Conservation (phyloP, 2,113 vertebrate genomes). For the Empidonax alnorum region DNA sequence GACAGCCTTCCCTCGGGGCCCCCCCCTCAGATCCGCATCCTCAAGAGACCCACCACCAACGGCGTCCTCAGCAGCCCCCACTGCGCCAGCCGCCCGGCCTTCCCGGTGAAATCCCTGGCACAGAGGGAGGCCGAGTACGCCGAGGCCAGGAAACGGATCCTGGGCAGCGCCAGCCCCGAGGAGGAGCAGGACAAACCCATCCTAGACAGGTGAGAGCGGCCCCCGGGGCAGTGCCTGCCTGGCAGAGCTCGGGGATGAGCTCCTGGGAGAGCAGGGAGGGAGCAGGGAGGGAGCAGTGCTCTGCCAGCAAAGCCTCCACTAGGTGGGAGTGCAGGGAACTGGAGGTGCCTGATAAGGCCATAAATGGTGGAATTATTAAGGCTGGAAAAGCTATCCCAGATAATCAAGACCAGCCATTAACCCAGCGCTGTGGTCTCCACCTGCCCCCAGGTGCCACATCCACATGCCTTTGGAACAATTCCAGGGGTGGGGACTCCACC, state of each 20-base stretch:
- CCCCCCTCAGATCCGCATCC: constrained; percentile 93
- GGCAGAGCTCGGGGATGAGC: neutral
- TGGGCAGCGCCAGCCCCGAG: constrained; percentile 93
- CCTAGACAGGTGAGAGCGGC: constrained; percentile 75
- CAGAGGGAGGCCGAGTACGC: constrained; percentile 97
- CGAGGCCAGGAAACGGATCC: constrained; percentile 92
- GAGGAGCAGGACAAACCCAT: constrained; percentile 91
- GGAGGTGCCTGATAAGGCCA: neutral
- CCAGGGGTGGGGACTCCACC: neutral
- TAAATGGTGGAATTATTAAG: fast-evolving
- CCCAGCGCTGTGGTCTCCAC: neutral
- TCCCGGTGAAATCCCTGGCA: constrained; percentile 91
- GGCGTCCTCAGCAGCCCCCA: constrained; percentile 83
- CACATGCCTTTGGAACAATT: fast-evolving
- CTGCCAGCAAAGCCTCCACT: neutral
- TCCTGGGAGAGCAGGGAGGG: fast-evolving
- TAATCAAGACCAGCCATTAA: neutral
- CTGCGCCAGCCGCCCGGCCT: constrained; percentile 82
- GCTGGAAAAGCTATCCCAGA: neutral
- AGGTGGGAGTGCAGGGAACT: fast-evolving
- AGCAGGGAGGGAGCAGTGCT: fast-evolving
- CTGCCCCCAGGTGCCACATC: neutral
- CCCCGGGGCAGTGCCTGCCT: neutral
- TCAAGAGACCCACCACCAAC: constrained; percentile 93
- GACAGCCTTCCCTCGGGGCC: constrained; percentile 88